Evolutionary conservation across 2,797 vertebrate species (phyloP).

Genomic region (Kryptopterus vitreolus): DNA sequence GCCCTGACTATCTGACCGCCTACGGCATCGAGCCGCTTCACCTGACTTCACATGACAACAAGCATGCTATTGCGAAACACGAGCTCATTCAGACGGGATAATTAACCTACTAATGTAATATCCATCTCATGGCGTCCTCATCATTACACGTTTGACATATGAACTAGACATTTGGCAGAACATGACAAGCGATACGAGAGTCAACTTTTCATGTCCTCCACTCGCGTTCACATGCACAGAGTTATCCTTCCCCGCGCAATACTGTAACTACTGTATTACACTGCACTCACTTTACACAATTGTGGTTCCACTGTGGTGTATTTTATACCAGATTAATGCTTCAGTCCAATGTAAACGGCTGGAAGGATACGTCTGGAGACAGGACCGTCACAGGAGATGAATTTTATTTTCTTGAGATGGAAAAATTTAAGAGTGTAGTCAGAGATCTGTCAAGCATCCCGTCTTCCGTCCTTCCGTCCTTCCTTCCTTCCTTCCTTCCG

Average conservation of each 20-base stretch:
- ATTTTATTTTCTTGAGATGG: neutral
- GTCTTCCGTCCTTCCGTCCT: too few species aligned
- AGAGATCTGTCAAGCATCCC: neutral
- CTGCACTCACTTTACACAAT: neutral
- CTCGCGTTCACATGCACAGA: neutral
- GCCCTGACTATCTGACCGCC: neutral
- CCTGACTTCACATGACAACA: conserved; percentile 10
- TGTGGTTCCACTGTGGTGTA: neutral
- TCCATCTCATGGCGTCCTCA: neutral
- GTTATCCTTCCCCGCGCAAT: neutral
- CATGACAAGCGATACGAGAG: conserved; percentile 16
- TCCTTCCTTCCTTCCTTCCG: too few species aligned
- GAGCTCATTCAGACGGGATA: neutral
- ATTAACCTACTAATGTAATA: conserved; percentile 27
- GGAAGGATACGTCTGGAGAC: neutral
- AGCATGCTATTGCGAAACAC: conserved; percentile 14
- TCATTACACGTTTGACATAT: conserved; percentile 21
- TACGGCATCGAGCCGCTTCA: neutral
- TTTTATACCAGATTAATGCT: neutral
- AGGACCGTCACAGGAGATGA: neutral
- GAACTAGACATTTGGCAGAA: conserved; percentile 19
- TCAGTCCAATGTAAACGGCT: too few species aligned
- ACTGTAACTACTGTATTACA: neutral
- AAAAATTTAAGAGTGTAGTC: neutral
- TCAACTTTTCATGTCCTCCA: neutral